These are phyloP conservation scores for Sylvicola cinctus DNA, from an alignment of 2,888 invertebrate species.

Conservation along the genomic window DNA sequence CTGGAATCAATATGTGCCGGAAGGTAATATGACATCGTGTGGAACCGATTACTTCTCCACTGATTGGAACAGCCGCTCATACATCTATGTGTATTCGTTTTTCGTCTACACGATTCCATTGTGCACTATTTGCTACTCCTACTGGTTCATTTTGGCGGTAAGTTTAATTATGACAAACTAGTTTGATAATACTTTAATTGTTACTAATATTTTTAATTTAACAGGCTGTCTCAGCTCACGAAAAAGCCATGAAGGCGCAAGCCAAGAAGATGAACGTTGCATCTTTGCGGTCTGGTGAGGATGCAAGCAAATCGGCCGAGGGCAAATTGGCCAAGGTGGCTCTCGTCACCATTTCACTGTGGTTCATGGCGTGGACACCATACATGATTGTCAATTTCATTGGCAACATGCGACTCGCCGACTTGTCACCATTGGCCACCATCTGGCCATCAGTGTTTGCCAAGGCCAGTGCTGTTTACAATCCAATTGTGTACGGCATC, in stretches of 20 bases:
- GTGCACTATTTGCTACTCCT: conserved; percentile 6
- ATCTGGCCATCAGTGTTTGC: conserved; percentile 85
- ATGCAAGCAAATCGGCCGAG: conserved; percentile 60
- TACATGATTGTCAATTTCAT: conserved; percentile 65
- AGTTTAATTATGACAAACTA: too few relatives aligned
- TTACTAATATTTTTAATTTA: neutral
- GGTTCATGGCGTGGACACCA: conserved; percentile 86
- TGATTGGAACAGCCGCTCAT: conserved; percentile 55
- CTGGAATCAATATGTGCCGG: conserved; percentile 80
- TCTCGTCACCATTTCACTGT: conserved; percentile 70
- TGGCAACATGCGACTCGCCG: conserved; percentile 54
- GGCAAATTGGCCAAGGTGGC: conserved; percentile 79
- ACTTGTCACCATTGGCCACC: conserved; percentile 57
- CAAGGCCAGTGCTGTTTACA: conserved; percentile 78
- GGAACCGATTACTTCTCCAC: conserved; percentile 71
- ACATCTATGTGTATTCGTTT: conserved; percentile 57
- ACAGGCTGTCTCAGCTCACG: conserved; percentile 63
- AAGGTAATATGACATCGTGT: conserved; percentile 86
- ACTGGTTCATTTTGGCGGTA: conserved; percentile 6
- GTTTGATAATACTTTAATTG: neutral
- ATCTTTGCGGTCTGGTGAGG: conserved; percentile 59
- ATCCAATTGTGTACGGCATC: conserved; percentile 79
- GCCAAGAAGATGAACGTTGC: conserved; percentile 90
- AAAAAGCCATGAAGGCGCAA: conserved; percentile 71
- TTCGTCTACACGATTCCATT: conserved; percentile 35